A percentile compares a stretch with the other conserved stretches of the same genome.
Conservation (phyloP, 2,888 invertebrate species). For the Tuberolachnus salignus region DNA sequence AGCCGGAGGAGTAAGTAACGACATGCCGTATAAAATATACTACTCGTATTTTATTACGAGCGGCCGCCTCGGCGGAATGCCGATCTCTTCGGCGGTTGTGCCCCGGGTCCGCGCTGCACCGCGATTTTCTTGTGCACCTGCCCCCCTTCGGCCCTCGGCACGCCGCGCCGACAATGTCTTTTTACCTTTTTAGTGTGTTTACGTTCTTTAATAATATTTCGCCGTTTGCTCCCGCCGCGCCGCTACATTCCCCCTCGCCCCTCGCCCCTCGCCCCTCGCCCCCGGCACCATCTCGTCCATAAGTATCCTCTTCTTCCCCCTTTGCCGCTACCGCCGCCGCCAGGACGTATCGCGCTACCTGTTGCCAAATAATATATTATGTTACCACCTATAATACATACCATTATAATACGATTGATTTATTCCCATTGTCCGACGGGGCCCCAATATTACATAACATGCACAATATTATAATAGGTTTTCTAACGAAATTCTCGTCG, state of each 20-base stretch:
- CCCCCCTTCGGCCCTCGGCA: no score
- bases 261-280: no score
- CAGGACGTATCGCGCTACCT: background rate
- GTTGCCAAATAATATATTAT: background rate
- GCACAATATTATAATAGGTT: slow-evolving; percentile 13
- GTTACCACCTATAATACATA: background rate
- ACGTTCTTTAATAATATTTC: background rate
- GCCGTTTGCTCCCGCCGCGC: background rate
- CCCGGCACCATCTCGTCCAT: no score
- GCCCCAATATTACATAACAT: background rate
- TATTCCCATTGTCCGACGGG: no score
- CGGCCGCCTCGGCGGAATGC: slow-evolving; percentile 32
- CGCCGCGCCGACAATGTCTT: background rate
- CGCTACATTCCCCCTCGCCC: background rate
- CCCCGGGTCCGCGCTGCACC: background rate
- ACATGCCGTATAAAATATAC: no score
- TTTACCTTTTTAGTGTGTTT: slow-evolving; percentile 7
- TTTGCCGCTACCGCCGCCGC: no score
- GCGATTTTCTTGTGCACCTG: slow-evolving; percentile 33
- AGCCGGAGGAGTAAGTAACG: no score
- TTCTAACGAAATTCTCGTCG: background rate
- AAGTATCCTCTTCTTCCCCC: no score
- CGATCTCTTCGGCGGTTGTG: background rate
- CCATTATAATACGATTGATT: no score
- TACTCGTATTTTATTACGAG: slow-evolving; percentile 14